A percentile compares a stretch with the other conserved stretches of the same genome.
These are phyloP conservation scores for Caenorhabditis remanei DNA, from an alignment of 1,140 invertebrate genomes.

Conservation along the genomic window DNA sequence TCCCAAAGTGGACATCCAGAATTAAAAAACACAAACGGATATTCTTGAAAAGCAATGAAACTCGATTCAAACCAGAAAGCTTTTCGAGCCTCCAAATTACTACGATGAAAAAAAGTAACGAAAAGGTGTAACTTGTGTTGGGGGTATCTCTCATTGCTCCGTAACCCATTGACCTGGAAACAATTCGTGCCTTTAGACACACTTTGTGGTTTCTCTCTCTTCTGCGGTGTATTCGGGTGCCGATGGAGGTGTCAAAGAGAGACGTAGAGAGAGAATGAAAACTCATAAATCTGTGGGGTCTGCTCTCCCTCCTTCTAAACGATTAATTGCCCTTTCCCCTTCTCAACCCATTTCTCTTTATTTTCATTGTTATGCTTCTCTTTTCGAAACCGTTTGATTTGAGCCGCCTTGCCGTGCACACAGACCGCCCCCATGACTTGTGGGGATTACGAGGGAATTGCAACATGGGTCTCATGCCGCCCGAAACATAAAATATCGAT, in stretches of 20 bases:
- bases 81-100: background rate
- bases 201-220: constrained; percentile 3
- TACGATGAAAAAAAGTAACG: background rate
- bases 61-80: too few relatives aligned
- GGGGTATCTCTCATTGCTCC: background rate
- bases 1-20: too few relatives aligned
- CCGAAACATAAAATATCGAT: background rate
- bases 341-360: background rate
- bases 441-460: background rate
- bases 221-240: background rate
- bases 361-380: background rate
- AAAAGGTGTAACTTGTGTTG: constrained; percentile 25
- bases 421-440: background rate
- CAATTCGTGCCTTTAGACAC: background rate
- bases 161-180: constrained; percentile 43
- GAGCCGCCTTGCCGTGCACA: background rate
- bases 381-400: background rate
- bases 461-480: background rate
- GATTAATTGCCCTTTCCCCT: constrained; percentile 35
- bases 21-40: too few relatives aligned
- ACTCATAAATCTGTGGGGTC: constrained; percentile 39
- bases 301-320: constrained; percentile 1
- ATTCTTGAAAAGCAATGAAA: too few relatives aligned
- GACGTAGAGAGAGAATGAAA: constrained; percentile 1
- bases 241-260: background rate